Evolutionary conservation across 1,140 invertebrate genomes (phyloP), one percentile per base, ranked within the genome.

Genomic region (Drosophila ambigua): DNA sequence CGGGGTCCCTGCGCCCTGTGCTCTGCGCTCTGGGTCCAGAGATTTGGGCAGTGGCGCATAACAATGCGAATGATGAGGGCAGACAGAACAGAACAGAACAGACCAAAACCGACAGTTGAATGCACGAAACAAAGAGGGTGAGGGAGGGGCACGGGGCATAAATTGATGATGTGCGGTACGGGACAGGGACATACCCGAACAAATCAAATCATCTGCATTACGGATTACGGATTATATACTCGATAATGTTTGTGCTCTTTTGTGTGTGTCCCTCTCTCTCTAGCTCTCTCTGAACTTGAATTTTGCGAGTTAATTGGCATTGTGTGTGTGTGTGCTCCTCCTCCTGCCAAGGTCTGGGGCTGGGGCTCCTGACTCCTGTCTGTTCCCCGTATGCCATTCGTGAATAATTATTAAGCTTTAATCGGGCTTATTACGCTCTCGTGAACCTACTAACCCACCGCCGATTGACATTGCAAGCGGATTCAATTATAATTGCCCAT

Each of bases 31-130:
- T 31, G 31, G 75, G 77, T 68, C 73, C 67, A 77, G 59, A 68
- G 82, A 87, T 87, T 88, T 88, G 83, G 72, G 60, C 83, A 87
- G 48, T 87, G 83, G 84, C 55, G 83, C 82, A 87, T 83, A 69
- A 87, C 75, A 87, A 82, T 88, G 83, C 71, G 46, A 78, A 71
- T 88, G 82, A 87, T 79, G 83, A 88, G 83, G 83, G 82, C 82
- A 88, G 82, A 88, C 82, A 87, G 67, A 39, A 46, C 23, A 13
- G 4, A 39, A 46, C 28, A 13, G 11, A 28, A 24, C 26, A 28
- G 7, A 28, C 20, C 20, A 20, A 20, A 20, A 20, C 46, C 26
- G 63, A 50, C 50, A 39, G 49, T 39, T 41, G 8, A 54, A 68
- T 23, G 59, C 63, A 63, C 35, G 44, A 48, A 28, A 31, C 15